Evolutionary conservation across 2,113 vertebrate genomes (phyloP).

Genomic region (Halichoeres trimaculatus): DNA sequence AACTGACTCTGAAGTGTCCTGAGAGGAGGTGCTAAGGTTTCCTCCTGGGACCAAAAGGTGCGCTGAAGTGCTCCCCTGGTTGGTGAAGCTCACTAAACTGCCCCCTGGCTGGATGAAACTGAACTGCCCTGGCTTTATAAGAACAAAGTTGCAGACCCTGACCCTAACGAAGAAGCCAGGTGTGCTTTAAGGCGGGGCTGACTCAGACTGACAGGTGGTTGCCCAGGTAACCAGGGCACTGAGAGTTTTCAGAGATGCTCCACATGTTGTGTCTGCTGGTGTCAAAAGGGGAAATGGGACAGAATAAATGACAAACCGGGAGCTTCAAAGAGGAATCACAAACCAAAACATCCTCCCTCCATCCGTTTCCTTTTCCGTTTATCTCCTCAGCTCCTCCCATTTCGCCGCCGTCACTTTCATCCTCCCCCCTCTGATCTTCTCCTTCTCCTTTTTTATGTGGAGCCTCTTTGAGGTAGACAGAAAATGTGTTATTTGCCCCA

Average conservation of each 20-base stretch:
- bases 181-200: neutral
- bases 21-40: too few relatives aligned
- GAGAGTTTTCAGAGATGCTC: too few relatives aligned
- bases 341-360: neutral
- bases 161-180: neutral
- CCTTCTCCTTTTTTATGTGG: constrained; percentile 25
- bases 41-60: too few relatives aligned
- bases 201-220: neutral
- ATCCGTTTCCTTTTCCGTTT: neutral
- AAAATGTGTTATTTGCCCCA: constrained; percentile 43
- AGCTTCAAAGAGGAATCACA: neutral
- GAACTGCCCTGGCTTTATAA: too few relatives aligned
- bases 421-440: constrained; percentile 49
- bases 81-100: too few relatives aligned
- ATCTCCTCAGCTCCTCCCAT: constrained; percentile 23
- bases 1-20: too few relatives aligned
- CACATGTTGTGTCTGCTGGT: neutral
- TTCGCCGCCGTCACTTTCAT: constrained; percentile 3
- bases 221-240: too few relatives aligned
- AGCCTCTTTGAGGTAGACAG: constrained; percentile 43
- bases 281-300: too few relatives aligned
- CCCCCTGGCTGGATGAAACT: too few relatives aligned
- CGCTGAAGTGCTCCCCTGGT: too few relatives aligned
- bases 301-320: neutral
- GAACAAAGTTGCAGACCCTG: too few relatives aligned